Conservation (phyloP, 2,113 vertebrate genomes). For the Gnathonemus echidnorhynchus region DNA sequence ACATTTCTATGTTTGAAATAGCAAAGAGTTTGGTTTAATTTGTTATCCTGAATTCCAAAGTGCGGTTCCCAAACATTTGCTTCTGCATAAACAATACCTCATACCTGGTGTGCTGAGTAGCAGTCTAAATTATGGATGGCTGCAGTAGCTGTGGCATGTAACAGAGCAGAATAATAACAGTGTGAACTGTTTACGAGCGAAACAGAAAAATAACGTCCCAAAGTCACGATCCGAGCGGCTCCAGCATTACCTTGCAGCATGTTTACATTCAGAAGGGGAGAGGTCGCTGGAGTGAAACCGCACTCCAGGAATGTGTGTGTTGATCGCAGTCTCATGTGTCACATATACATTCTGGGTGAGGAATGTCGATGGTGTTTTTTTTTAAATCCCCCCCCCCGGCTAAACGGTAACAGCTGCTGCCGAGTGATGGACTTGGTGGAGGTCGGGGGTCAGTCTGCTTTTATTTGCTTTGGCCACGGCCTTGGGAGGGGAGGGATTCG, state of each 20-base stretch:
- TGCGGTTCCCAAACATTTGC: not conserved
- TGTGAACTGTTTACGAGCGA: conserved; percentile 31
- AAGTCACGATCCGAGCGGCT: conserved; percentile 48
- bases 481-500: conserved; percentile 66
- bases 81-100: not conserved
- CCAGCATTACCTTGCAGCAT: conserved; percentile 42
- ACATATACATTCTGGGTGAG: conserved; percentile 68
- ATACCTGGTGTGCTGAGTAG: conserved; percentile 19
- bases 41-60: not conserved
- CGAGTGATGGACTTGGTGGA: conserved; percentile 78
- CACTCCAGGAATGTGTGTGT: conserved; percentile 64
- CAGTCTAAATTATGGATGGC: conserved; percentile 24
- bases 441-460: conserved; percentile 60
- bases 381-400: conserved; percentile 49
- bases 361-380: conserved; percentile 66
- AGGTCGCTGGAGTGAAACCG: conserved; percentile 62
- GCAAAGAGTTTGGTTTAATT: not conserved
- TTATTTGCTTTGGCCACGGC: conserved; percentile 76
- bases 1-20: conserved; percentile 1
- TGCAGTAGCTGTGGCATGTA: conserved; percentile 24
- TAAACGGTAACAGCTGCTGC: conserved; percentile 93
- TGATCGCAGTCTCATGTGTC: conserved; percentile 69
- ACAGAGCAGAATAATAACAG: conserved; percentile 43
- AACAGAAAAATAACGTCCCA: conserved; percentile 39
- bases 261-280: conserved; percentile 62